Evolutionary conservation across 2,888 invertebrate genomes (phyloP), one percentile per base, ranked within the genome.

Genomic region (Mythimna ferrago): DNA sequence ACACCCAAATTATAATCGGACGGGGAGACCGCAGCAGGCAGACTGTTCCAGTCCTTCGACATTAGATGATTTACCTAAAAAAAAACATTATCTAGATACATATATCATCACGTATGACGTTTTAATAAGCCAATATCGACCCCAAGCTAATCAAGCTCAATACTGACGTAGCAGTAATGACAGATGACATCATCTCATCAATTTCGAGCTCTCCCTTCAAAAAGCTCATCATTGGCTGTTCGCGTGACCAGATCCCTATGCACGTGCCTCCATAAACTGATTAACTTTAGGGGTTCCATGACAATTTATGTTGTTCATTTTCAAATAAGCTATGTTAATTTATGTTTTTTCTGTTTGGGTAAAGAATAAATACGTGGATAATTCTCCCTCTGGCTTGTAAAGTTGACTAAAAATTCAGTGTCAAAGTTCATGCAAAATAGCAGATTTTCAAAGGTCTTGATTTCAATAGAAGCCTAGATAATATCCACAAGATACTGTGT

Each of bases 221-320:
- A 32, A 6, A 32, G 48, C 16, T n/a, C 58, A 53, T 68, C 61
- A 66, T 66, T 81, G 70, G 65, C 38, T 44, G 35, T 26, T 85
- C 73, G 86, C 86, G 86, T 85, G 85, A 83, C 80, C 53, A 61
- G 71, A 69, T 80, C 77, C 69, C 16, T 19, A 14, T 38, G 57
- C 84, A 80, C 82, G 82, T 76, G 86, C 56, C 38, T 48, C 51
- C 21, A 63, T 65, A 56, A 77, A 61, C 56, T 76, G 80, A 82
- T 81, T 82, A 32, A 16, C 19, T 16, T 67, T 11, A 32, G 57
- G 74, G 74, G 60, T 16, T n/a, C 11, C 19, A 53, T 53, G 38
- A 5, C 19, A 38, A 35, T 76, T 26, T 51, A 44, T 54, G 6
- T 54, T 14, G 6, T n/a, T 35, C 0, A 41, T 57, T 57, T 48